Base-by-base conservation (phyloP, 1,140 invertebrate genomes). In the Meloidogyne exigua region DNA sequence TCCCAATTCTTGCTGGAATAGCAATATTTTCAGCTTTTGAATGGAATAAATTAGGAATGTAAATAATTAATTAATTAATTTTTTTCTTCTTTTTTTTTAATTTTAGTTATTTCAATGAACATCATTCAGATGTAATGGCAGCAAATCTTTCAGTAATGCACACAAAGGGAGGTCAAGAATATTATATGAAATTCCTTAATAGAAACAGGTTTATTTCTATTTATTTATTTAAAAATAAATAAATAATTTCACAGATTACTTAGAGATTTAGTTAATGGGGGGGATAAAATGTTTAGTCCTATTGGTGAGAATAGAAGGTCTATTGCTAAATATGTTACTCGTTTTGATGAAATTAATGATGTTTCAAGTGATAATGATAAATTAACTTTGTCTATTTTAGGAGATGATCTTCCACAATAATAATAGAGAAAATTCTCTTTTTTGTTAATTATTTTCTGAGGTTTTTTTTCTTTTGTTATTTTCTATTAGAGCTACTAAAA, bases 291-390 rank as follows among this genome's bases (percentile, higher is more conserved):
- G 28, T 63, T 76, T 57, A 36, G 62, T n/a, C 36, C 63, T 18
- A 44, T 75, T 25, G 75, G 75, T 1, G 69, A 76, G 2, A 26
- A 39, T 13, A 32, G 21, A 62, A 75, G 42, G 21, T 62, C 68
- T 7, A 74, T 74, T 28, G 63, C 75, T 0, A 25, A 57, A 57
- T 76, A 75, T 76, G 49, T 76, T 44, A 15, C 3, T 23, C 75
- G 75, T 26, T 76, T 57, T 42, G 68, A 76, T 39, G 44, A 25
- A 49, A 32, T 76, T 28, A 57, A 69, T 32, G 62, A 63, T 26
- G 70, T 76, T 28, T 63, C 36, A 18, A 76, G 28, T 26, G 72
- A 76, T 28, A 66, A 76, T 39, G 75, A 76, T 42, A 13, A 76
- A 62, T 72, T 76, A 64, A 25, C 23, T 26, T 25, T 23, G 11